These are phyloP conservation scores for Equus przewalskii DNA, from an alignment of 2,113 vertebrate genomes.

Conservation along the genomic window DNA sequence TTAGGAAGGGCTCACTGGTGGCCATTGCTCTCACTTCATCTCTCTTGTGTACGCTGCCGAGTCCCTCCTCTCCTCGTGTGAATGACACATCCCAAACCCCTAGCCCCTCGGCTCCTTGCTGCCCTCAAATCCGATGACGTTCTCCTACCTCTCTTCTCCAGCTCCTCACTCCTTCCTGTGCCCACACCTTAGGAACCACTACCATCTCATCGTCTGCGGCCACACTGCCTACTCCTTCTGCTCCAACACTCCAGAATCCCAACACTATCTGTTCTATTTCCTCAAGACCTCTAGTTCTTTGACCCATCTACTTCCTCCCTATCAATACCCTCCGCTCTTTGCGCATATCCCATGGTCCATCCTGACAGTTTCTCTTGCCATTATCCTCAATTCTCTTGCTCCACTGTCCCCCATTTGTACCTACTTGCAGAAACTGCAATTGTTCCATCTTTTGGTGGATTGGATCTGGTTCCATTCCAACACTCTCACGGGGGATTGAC, in stretches of 20 bases:
- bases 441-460: neutral
- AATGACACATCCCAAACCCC: neutral
- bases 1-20: neutral
- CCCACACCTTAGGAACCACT: neutral
- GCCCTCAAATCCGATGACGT: neutral
- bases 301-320: neutral
- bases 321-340: neutral
- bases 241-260: neutral
- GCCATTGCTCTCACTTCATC: neutral
- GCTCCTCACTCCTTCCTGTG: neutral
- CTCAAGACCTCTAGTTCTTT: neutral
- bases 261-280: neutral
- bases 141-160: neutral
- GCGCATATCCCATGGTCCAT: neutral
- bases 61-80: neutral
- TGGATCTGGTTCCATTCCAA: neutral
- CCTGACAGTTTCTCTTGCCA: neutral
- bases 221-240: neutral
- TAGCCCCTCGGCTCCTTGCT: neutral
- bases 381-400: neutral
- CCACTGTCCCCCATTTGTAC: neutral
- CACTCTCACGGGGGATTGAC: no score
- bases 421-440: neutral
- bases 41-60: rapidly evolving
- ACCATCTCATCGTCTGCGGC: neutral